Evolutionary conservation across 1,140 invertebrate species (phyloP).

Genomic region (Euborellia annulipes): DNA sequence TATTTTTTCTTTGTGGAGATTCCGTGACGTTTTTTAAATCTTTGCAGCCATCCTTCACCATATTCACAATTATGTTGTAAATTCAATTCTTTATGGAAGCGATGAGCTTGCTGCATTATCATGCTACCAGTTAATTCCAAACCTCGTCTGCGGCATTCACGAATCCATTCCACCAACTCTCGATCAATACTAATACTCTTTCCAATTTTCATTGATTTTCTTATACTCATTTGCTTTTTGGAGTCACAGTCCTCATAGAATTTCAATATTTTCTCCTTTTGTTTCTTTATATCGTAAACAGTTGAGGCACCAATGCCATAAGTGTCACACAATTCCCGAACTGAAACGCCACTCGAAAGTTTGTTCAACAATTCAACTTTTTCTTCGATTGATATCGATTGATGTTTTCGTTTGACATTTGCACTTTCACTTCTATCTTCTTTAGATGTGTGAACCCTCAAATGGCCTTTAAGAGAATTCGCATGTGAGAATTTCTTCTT

Average conservation of each 20-base stretch:
- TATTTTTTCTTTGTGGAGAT: too few species aligned
- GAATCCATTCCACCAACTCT: conserved; percentile 2
- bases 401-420: conserved; percentile 2
- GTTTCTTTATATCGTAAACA: conserved; percentile 1
- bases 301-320: not conserved
- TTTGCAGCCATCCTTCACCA: conserved; percentile 1
- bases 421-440: too few species aligned
- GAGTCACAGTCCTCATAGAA: not conserved
- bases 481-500: too few species aligned
- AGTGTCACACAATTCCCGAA: not conserved
- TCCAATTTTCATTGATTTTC: conserved; percentile 1
- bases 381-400: not conserved
- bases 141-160: not conserved
- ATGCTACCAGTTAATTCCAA: not conserved
- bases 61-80: not conserved
- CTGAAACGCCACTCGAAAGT: not conserved
- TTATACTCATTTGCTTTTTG: not conserved
- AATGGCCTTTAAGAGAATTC: too few species aligned
- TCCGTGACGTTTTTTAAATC: conserved; percentile 3
- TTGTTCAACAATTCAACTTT: conserved; percentile 1
- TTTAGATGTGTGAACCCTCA: too few species aligned
- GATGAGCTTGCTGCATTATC: conserved; percentile 1
- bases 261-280: not conserved
- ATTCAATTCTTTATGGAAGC: not conserved
- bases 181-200: not conserved